Percentiles rank a stretch among this genome's conserved stretches.
Conservation (phyloP, 1,140 invertebrate genomes). For the Eufriesea mexicana region DNA sequence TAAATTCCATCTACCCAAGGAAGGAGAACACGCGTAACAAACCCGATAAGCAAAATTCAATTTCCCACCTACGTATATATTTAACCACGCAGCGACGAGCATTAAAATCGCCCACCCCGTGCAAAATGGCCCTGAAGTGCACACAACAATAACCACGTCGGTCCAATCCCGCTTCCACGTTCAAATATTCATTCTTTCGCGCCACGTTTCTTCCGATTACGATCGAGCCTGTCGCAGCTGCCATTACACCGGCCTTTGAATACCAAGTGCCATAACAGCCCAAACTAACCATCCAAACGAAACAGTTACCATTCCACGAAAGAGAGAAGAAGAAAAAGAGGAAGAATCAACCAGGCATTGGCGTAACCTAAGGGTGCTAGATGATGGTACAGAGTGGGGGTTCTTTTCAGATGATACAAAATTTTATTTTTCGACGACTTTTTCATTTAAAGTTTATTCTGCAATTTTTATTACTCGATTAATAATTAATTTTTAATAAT, state of each 20-base stretch:
- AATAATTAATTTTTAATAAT: no score
- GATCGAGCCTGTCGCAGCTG: background rate
- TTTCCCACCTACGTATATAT: background rate
- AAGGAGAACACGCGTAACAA: no score
- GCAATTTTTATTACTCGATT: no score
- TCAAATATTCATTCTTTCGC: constrained; percentile 7
- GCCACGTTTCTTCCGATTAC: constrained; percentile 4
- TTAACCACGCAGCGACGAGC: background rate
- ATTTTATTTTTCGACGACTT: no score
- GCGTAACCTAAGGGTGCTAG: no score
- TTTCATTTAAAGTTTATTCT: no score
- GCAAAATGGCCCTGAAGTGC: background rate
- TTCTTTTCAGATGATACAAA: no score
- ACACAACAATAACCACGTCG: background rate
- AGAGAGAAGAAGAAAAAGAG: no score
- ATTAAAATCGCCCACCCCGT: background rate
- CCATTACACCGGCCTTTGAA: background rate
- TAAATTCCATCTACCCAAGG: no score
- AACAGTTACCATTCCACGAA: background rate
- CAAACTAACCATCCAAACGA: no score
- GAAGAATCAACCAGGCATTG: no score
- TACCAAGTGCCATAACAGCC: background rate
- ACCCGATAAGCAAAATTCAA: background rate
- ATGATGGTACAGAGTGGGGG: no score
- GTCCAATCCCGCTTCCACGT: background rate